These are phyloP conservation scores for Xiphophorus couchianus DNA, from an alignment of 2,113 vertebrate genomes.

Conservation along the genomic window DNA sequence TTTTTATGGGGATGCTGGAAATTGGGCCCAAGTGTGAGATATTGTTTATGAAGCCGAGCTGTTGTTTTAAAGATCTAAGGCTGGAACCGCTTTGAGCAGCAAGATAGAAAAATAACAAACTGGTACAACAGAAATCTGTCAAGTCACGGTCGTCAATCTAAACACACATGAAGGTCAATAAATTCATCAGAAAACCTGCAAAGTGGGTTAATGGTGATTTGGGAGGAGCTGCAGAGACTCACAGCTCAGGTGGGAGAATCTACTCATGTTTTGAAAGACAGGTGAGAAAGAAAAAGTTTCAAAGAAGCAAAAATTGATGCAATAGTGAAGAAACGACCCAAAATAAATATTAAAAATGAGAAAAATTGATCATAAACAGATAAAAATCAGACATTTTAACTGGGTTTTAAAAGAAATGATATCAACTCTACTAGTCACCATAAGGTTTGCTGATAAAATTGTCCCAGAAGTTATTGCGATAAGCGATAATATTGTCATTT, in stretches of 20 bases:
- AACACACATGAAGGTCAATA: background rate
- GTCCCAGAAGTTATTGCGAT: no score
- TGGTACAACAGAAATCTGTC: background rate
- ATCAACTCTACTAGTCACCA: no score
- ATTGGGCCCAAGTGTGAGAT: background rate
- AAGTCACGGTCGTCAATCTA: background rate
- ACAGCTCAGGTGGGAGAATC: background rate
- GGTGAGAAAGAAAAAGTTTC: background rate
- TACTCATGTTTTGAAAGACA: background rate
- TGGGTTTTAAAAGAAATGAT: no score
- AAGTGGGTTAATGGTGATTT: background rate
- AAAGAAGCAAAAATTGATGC: background rate
- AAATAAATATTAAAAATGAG: background rate
- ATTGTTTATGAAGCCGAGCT: background rate
- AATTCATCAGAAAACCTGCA: background rate
- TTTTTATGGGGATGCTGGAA: constrained; percentile 1
- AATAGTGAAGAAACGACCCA: background rate
- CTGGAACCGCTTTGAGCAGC: background rate
- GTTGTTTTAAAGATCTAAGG: background rate
- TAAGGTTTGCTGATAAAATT: no score
- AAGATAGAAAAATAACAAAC: background rate
- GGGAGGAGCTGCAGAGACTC: background rate
- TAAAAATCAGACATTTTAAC: no score
- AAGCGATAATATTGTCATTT: no score
- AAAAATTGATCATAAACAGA: background rate